These are phyloP conservation scores for Melanotaenia trifasciata DNA, from an alignment of 2,797 vertebrate genomes.

Conservation along the genomic window DNA sequence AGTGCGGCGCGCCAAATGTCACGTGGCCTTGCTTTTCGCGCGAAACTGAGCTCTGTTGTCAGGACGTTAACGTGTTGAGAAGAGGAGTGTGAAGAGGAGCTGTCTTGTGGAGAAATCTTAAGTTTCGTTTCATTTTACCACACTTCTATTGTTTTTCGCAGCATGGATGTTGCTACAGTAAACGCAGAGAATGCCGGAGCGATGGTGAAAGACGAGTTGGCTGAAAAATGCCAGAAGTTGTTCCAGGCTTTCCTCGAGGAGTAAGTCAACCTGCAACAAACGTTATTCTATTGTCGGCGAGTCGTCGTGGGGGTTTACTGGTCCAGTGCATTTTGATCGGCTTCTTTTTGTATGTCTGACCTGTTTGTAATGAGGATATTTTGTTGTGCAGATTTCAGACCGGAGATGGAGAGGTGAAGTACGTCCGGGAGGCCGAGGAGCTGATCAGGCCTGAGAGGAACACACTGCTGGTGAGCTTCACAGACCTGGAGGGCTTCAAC, in stretches of 20 bases:
- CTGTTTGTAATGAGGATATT: neutral
- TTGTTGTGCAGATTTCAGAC: slow-evolving; percentile 87
- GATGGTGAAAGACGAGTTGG: slow-evolving; percentile 92
- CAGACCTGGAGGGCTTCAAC: slow-evolving; percentile 94
- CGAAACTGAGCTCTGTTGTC: slow-evolving; percentile 73
- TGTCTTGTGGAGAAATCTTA: neutral
- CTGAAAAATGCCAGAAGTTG: slow-evolving; percentile 97
- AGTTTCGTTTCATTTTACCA: fast-evolving
- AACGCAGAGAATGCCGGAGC: slow-evolving; percentile 80
- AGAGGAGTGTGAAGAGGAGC: neutral
- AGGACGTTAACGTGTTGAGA: slow-evolving; percentile 1
- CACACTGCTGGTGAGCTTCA: slow-evolving; percentile 92
- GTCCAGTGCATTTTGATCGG: fast-evolving
- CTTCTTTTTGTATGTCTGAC: fast-evolving
- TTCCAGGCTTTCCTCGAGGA: slow-evolving; percentile 97
- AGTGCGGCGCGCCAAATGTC: slow-evolving; percentile 81
- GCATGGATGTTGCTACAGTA: slow-evolving; percentile 88
- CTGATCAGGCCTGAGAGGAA: slow-evolving; percentile 96
- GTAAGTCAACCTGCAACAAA: slow-evolving; percentile 83
- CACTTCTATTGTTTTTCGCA: slow-evolving; percentile 10
- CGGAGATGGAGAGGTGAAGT: slow-evolving; percentile 93
- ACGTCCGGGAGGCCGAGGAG: slow-evolving; percentile 93
- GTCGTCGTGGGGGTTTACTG: neutral
- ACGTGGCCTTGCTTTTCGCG: slow-evolving; percentile 80
- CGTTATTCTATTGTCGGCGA: slow-evolving; percentile 28